Evolutionary conservation across 2,888 invertebrate species (phyloP), one percentile per base, ranked within the genome.

Genomic region (Eilema depressum): DNA sequence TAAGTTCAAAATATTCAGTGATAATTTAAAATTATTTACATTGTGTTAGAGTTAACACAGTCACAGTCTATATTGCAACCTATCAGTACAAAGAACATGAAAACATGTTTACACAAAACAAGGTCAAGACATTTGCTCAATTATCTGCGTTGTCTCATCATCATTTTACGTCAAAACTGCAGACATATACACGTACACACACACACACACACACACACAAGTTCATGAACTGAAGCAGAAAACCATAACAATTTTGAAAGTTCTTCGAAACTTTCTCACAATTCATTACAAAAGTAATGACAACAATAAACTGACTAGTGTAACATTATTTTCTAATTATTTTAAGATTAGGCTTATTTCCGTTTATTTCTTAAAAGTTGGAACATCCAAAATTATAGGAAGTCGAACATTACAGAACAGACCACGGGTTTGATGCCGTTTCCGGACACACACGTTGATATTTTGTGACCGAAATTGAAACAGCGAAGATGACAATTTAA

Each of bases 401-500:
- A 90, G 87, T 85, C 69, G 82, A 77, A 79, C 79, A 91, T 91
- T 92, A 92, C 74, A 78, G 74, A 73, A 92, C 74, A 78, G 74
- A 73, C 78, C 77, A 81, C 71, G 74, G 69, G 74, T 87, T 85
- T 87, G 83, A 83, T 83, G 73, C 79, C 75, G 83, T 88, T 89
- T 93, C 92, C 92, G 92, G 89, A 90, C 89, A 87, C 88, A 90
- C 91, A 89, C 91, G 92, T 83, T 75, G 91, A 37, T 33, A 11
- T 56, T 71, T 83, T 82, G 70, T 65, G 25, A 66, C 37, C 41
- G 59, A 76, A 83, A 83, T 84, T 81, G 79, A 76, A 75, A 77
- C 65, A 12, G 11, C 23, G 23, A 30, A 12, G 25, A 33, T n/a
- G 30, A 57, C 23, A 3, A 11, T 61, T 61, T 61, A n/a, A 61